Conservation (phyloP, 2,888 invertebrate genomes). For the Chalcosyrphus nemorum region DNA sequence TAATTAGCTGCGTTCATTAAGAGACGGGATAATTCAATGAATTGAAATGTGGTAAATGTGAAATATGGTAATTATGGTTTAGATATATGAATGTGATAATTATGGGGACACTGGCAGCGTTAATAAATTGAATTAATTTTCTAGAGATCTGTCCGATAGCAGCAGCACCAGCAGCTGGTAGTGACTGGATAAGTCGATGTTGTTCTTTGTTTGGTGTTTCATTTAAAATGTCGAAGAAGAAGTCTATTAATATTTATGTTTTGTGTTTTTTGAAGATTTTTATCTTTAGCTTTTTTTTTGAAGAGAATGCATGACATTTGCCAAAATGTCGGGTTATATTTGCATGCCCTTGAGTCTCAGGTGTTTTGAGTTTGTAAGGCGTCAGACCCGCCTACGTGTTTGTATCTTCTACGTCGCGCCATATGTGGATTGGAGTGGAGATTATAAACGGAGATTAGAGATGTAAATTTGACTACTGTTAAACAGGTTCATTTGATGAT, state of each 20-base stretch:
- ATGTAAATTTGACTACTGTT: constrained; percentile 21
- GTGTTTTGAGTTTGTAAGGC: constrained; percentile 8
- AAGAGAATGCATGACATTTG: constrained; percentile 41
- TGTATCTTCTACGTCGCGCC: neutral
- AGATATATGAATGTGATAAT: constrained; percentile 43
- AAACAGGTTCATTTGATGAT: constrained; percentile 21
- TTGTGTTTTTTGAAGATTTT: constrained; percentile 1
- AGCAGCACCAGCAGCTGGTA: constrained; percentile 7
- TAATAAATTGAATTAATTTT: constrained; percentile 56
- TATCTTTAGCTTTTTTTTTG: constrained; percentile 22
- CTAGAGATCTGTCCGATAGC: neutral
- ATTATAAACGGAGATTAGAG: constrained; percentile 14
- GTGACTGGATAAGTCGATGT: neutral
- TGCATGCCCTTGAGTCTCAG: constrained; percentile 22
- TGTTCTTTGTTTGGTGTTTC: neutral
- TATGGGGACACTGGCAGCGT: constrained; percentile 27
- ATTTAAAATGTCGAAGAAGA: neutral
- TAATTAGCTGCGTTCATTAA: constrained; percentile 51
- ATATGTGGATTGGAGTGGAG: neutral
- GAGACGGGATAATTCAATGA: constrained; percentile 34
- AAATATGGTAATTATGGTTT: constrained; percentile 51
- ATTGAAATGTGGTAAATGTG: constrained; percentile 44
- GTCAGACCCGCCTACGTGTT: constrained; percentile 2
- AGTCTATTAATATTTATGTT: constrained; percentile 44
- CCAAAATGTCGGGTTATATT: constrained; percentile 17